phyloP scores from a whole-genome alignment of 2,888 invertebrate species.

The Pollenia angustigena region DNA sequence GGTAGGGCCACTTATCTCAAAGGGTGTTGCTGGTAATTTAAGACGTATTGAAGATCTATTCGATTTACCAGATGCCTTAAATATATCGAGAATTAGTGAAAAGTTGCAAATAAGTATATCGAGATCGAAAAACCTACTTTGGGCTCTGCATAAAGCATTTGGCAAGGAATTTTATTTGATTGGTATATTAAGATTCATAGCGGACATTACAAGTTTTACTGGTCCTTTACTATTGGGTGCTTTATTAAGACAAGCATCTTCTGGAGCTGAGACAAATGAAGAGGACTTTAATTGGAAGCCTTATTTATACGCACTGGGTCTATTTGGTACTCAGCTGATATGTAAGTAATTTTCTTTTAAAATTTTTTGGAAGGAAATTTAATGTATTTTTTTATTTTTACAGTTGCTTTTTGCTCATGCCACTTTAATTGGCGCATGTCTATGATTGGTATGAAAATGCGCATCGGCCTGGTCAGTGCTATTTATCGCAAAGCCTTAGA shows the following conservation, averaged over 20 bases:
- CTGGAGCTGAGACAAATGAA: slow-evolving; percentile 86
- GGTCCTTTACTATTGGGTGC: slow-evolving; percentile 94
- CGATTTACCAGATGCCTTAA: slow-evolving; percentile 87
- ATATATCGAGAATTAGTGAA: slow-evolving; percentile 81
- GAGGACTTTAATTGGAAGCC: slow-evolving; percentile 87
- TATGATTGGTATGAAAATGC: slow-evolving; percentile 93
- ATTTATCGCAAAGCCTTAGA: slow-evolving; percentile 88
- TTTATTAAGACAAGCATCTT: slow-evolving; percentile 86
- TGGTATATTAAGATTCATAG: slow-evolving; percentile 91
- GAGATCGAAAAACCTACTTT: slow-evolving; percentile 85
- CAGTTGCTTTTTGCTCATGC: slow-evolving; percentile 91
- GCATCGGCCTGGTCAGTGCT: slow-evolving; percentile 92
- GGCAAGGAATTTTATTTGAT: slow-evolving; percentile 93
- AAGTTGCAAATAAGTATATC: slow-evolving; percentile 82
- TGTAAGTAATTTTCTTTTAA: slow-evolving; percentile 85
- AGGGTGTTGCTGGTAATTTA: slow-evolving; percentile 90
- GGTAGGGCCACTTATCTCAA: slow-evolving; percentile 93
- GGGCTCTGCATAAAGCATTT: slow-evolving; percentile 90
- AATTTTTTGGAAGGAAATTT: not conserved
- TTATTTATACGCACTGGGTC: slow-evolving; percentile 88
- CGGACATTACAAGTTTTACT: slow-evolving; percentile 93
- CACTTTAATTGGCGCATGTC: slow-evolving; percentile 96
- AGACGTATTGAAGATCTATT: slow-evolving; percentile 92
- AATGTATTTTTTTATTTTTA: slow-evolving; percentile 41
- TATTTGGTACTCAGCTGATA: slow-evolving; percentile 88